Evolutionary conservation across 2,888 invertebrate genomes (phyloP).

Genomic region (Drosophila eohydei): DNA sequence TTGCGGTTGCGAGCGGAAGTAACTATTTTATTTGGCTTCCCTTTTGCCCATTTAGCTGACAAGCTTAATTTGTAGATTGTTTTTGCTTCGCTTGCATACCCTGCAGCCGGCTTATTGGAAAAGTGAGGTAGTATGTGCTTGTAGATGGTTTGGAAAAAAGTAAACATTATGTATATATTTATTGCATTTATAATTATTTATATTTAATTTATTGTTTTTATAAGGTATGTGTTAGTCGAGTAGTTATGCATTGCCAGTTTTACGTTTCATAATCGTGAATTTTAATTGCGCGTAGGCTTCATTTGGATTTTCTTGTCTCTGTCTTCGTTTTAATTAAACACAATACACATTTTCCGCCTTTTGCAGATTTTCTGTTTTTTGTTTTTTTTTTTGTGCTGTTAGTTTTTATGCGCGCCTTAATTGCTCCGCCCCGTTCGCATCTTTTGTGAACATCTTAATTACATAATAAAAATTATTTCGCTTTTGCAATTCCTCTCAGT

Average conservation of each 20-base stretch:
- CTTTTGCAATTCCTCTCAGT: constrained; percentile 37
- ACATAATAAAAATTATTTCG: constrained; percentile 78
- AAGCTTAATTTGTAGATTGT: constrained; percentile 65
- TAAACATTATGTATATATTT: neutral
- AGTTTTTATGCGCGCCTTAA: constrained; percentile 67
- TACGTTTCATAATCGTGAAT: constrained; percentile 58
- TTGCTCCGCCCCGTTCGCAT: constrained; percentile 61
- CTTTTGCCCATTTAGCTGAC: constrained; percentile 42
- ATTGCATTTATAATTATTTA: neutral
- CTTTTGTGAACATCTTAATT: constrained; percentile 78
- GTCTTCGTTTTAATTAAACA: constrained; percentile 73
- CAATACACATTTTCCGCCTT: constrained; percentile 80
- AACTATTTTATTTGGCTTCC: constrained; percentile 75
- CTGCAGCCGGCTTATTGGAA: neutral
- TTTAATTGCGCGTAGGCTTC: constrained; percentile 80
- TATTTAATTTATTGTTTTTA: neutral
- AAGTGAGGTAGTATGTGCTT: neutral
- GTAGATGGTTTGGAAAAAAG: neutral
- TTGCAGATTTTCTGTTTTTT: constrained; percentile 60
- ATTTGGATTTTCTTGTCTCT: constrained; percentile 56
- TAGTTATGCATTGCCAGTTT: neutral
- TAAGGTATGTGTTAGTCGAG: constrained; percentile 11
- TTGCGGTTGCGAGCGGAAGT: constrained; percentile 69
- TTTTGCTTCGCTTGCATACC: constrained; percentile 46
- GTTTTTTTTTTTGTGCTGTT: constrained; percentile 41